Evolutionary conservation across 2,113 vertebrate species (phyloP).

Genomic region (Aphyosemion australe): DNA sequence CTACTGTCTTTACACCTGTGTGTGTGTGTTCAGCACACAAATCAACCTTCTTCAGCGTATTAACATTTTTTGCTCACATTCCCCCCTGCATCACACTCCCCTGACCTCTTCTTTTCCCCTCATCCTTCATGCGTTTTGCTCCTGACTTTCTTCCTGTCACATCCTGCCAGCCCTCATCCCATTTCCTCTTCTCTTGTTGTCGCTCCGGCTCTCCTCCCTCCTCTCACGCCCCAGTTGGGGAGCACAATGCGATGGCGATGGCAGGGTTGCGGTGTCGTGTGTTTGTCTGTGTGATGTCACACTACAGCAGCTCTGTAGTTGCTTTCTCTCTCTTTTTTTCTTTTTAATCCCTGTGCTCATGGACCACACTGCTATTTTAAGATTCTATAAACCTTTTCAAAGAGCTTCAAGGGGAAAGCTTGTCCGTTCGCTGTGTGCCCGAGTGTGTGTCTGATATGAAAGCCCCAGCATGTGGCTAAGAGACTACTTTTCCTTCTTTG

Average conservation of each 20-base stretch:
- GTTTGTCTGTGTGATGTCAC: constrained; percentile 64
- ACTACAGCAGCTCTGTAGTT: constrained; percentile 62
- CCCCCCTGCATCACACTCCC: constrained; percentile 20
- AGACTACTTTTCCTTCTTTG: constrained; percentile 17
- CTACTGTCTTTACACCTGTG: constrained; percentile 33
- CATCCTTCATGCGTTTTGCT: constrained; percentile 32
- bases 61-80: constrained; percentile 22
- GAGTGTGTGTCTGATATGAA: constrained; percentile 26
- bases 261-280: constrained; percentile 45
- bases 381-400: constrained; percentile 76
- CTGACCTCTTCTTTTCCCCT: constrained; percentile 34
- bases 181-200: constrained; percentile 43
- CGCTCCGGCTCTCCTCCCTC: constrained; percentile 45
- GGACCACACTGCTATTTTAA: constrained; percentile 75
- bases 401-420: constrained; percentile 63
- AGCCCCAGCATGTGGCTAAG: background rate
- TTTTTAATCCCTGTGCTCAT: constrained; percentile 67
- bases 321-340: constrained; percentile 59
- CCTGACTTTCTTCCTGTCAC: constrained; percentile 48
- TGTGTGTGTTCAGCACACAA: constrained; percentile 8
- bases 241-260: constrained; percentile 65
- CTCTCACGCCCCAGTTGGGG: constrained; percentile 71
- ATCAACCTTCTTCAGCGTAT: constrained; percentile 8
- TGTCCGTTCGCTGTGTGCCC: constrained; percentile 38
- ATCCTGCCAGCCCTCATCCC: constrained; percentile 52